phyloP scores from a whole-genome alignment of 2,888 invertebrate genomes.

The Argyresthia goedartella region DNA sequence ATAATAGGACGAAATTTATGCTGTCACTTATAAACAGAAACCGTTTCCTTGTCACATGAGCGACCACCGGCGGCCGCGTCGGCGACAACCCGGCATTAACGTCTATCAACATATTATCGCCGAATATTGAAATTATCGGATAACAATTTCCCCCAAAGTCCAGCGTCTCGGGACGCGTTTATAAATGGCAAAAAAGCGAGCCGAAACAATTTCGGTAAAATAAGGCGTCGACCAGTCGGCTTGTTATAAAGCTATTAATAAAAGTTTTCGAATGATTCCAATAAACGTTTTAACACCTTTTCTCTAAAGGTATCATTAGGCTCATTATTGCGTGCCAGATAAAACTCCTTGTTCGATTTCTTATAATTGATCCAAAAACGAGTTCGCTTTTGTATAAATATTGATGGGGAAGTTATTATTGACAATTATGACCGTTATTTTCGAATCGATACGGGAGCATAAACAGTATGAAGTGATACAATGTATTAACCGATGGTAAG shows the following conservation, averaged over 20 bases:
- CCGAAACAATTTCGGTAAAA: conserved; percentile 37
- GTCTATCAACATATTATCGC: conserved; percentile 25
- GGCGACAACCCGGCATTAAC: conserved; percentile 17
- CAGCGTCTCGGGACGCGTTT: not conserved
- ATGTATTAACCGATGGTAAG: no score
- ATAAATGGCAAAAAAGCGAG: conserved; percentile 6
- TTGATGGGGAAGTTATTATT: not conserved
- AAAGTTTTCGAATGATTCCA: conserved; percentile 59
- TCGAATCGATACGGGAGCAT: not conserved
- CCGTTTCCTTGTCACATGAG: not conserved
- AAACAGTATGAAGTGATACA: no score
- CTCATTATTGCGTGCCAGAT: conserved; percentile 40
- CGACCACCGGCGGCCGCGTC: conserved; percentile 9
- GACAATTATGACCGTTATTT: conserved; percentile 1
- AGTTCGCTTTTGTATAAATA: conserved; percentile 29
- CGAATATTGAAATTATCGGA: conserved; percentile 24
- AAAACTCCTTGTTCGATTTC: conserved; percentile 27
- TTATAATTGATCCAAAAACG: conserved; percentile 19
- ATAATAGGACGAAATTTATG: conserved; percentile 14
- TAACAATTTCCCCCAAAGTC: conserved; percentile 18
- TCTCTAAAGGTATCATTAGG: conserved; percentile 63
- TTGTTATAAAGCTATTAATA: conserved; percentile 70
- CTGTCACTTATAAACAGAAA: conserved; percentile 11
- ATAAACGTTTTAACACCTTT: conserved; percentile 70
- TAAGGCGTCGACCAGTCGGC: conserved; percentile 37